phyloP scores from a whole-genome alignment of 2,888 invertebrate genomes.

The Phalangium opilio region DNA sequence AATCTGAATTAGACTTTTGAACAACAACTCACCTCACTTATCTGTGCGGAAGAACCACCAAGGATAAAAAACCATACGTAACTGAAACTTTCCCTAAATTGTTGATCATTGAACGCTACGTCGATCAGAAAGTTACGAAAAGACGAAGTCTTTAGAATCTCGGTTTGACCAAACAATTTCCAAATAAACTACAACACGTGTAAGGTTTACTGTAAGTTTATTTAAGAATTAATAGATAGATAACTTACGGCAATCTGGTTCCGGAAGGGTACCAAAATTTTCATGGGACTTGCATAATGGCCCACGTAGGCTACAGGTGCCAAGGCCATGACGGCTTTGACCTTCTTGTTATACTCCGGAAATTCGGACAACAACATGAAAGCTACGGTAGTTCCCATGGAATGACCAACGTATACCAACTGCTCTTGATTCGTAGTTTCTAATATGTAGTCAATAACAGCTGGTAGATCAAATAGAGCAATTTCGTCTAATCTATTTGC shows the following conservation, averaged over 20 bases:
- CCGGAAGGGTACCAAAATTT: conserved; percentile 48
- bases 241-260: conserved; percentile 43
- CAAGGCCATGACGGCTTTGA: conserved; percentile 29
- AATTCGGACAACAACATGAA: conserved; percentile 25
- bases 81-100: conserved; percentile 49
- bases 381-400: conserved; percentile 32
- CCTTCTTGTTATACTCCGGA: conserved; percentile 20
- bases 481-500: conserved; percentile 38
- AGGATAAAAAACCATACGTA: conserved; percentile 54
- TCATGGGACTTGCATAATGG: conserved; percentile 48
- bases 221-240: no score
- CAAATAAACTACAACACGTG: conserved; percentile 40
- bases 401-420: conserved; percentile 33
- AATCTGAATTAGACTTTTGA: no score
- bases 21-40: conserved; percentile 39
- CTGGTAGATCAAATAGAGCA: conserved; percentile 36
- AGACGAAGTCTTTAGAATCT: conserved; percentile 52
- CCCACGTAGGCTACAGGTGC: conserved; percentile 46
- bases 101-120: conserved; percentile 23
- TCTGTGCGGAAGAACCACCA: conserved; percentile 51
- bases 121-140: conserved; percentile 34
- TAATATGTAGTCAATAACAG: conserved; percentile 33
- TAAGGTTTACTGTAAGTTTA: no score
- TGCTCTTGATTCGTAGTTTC: conserved; percentile 24
- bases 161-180: conserved; percentile 48